Percentiles rank a stretch among this genome's conserved stretches.
Conservation (phyloP, 2,888 invertebrate genomes). For the Acholoe squamosa region DNA sequence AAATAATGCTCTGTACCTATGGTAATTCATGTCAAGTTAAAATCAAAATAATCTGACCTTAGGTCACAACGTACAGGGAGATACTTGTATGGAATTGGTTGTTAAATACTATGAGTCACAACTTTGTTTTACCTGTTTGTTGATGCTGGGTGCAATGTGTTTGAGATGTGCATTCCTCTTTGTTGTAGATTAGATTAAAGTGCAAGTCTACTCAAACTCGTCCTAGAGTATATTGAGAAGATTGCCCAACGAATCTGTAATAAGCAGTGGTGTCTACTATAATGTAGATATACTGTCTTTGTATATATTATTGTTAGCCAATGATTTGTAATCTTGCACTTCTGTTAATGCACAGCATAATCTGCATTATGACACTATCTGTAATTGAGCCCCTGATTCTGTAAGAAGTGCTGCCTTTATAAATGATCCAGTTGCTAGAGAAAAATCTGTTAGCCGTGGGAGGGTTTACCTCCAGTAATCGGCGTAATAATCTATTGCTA, state of each 20-base stretch:
- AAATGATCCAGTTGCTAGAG: too few species aligned
- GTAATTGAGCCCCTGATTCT: neutral
- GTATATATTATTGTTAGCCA: neutral
- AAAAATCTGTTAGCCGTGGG: too few species aligned
- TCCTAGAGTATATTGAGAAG: neutral
- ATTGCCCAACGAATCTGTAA: neutral
- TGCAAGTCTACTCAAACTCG: too few species aligned
- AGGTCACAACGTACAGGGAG: too few species aligned
- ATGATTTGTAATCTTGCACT: neutral
- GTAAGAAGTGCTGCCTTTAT: neutral
- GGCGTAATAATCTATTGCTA: too few species aligned
- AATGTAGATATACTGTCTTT: neutral
- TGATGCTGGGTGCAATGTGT: neutral
- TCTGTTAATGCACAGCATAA: conserved; percentile 19
- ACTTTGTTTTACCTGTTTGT: too few species aligned
- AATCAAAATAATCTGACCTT: too few species aligned
- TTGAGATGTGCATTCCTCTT: neutral
- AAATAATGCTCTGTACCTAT: too few species aligned
- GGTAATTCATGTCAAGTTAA: too few species aligned
- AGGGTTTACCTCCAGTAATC: too few species aligned
- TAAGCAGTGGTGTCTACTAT: neutral
- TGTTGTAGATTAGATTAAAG: neutral
- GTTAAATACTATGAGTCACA: too few species aligned
- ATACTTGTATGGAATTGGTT: too few species aligned
- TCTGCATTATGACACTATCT: neutral